Evolutionary conservation across 2,888 invertebrate species (phyloP), one percentile per base, ranked within the genome.

Genomic region (Oscheius sp.): DNA sequence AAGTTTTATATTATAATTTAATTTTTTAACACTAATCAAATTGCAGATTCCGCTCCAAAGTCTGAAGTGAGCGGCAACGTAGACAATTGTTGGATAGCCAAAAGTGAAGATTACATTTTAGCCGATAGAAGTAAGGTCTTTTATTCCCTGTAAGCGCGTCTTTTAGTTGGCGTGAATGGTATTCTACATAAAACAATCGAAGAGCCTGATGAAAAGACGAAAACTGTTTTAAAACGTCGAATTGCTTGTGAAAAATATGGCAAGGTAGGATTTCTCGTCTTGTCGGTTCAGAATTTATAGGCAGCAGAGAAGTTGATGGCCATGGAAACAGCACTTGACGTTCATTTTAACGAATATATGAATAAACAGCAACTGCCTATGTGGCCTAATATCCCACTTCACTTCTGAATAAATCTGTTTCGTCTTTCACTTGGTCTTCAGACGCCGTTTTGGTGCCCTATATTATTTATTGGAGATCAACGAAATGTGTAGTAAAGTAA

Each of bases 381-480:
- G 77, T 94, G 94, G 94, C 94, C 94, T 0, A 92, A 92, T 84
- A 91, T 93, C 88, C 93, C 93, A 5, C 89, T 93, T 5, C 92
- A 91, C 82, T 89, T 91, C 35, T 35, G 35, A 35, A 35, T 35
- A 35, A 35, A 35, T 35, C n/a, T n/a, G n/a, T n/a, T n/a, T n/a
- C n/a, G n/a, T n/a, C n/a, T n/a, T n/a, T n/a, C n/a, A n/a, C n/a
- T n/a, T n/a, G n/a, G n/a, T n/a, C n/a, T n/a, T n/a, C n/a, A n/a
- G n/a, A n/a, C n/a, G n/a, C n/a, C n/a, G n/a, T n/a, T n/a, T n/a
- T n/a, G n/a, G n/a, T n/a, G n/a, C n/a, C n/a, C n/a, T n/a, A n/a
- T n/a, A n/a, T n/a, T 43, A 43, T 43, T 43, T 43, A 43, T 43
- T n/a, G n/a, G n/a, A n/a, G n/a, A n/a, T n/a, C n/a, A n/a, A n/a